Conservation (phyloP, 2,888 invertebrate genomes). For the Hirtodrosophila histrioides region DNA sequence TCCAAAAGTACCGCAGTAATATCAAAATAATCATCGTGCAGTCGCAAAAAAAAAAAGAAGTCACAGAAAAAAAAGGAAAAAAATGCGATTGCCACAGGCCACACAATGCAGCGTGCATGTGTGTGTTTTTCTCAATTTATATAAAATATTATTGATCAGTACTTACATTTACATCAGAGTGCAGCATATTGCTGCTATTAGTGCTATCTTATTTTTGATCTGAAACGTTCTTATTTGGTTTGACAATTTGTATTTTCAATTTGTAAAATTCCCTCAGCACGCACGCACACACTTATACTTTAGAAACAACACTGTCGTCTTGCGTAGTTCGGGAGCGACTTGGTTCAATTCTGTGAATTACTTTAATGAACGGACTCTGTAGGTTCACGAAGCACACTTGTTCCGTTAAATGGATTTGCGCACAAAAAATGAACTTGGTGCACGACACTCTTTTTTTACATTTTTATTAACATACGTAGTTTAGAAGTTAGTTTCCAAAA, state of each 20-base stretch:
- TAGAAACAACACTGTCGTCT: constrained; percentile 51
- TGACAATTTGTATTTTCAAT: constrained; percentile 49
- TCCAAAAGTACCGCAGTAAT: constrained; percentile 47
- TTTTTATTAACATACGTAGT: no score
- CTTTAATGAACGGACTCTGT: constrained; percentile 2
- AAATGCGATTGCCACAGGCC: constrained; percentile 56
- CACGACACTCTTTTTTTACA: no score
- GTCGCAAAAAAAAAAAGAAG: constrained; percentile 58
- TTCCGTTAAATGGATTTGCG: constrained; percentile 1
- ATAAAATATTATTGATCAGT: constrained; percentile 26
- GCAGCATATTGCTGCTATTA: constrained; percentile 46
- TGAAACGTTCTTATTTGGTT: constrained; percentile 60
- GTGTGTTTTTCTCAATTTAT: constrained; percentile 22
- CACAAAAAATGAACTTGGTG: not conserved
- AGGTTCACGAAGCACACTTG: constrained; percentile 11
- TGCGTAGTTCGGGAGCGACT: constrained; percentile 16
- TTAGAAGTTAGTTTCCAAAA: no score
- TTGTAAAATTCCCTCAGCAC: constrained; percentile 59
- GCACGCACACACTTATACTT: constrained; percentile 51
- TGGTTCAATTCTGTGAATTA: constrained; percentile 18
- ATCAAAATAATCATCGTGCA: constrained; percentile 52
- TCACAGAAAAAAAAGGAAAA: constrained; percentile 37
- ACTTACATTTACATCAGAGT: constrained; percentile 42
- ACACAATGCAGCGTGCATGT: constrained; percentile 52
- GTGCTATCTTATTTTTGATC: constrained; percentile 42